Evolutionary conservation across 1,140 invertebrate species (phyloP), one percentile per base, ranked within the genome.

Genomic region (Drosophila subobscura): DNA sequence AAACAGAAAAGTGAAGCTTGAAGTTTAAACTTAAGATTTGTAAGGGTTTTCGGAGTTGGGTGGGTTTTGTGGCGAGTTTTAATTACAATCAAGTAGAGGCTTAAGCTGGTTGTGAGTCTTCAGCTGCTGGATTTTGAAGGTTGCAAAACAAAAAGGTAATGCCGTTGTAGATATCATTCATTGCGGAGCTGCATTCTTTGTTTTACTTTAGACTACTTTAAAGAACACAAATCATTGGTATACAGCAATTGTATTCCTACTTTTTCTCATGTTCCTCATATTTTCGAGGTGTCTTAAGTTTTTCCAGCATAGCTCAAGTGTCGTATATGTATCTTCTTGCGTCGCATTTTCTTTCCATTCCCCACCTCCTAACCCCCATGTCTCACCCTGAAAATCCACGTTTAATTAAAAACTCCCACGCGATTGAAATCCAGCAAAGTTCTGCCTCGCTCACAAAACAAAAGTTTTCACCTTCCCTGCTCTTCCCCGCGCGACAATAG

Each of bases 381-480:
- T 2, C 42, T 12, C 47, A 42, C 7, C 22, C 16, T 20, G 8
- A 37, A 20, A 37, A 42, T 16, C 22, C n/a, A 20, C 40, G 33
- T 74, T 74, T 75, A 73, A 75, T 75, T 75, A 74, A 74, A 74
- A 75, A 59, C 68, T 51, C 54, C 22, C 44, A 54, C 7, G 23
- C 50, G 58, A 66, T 74, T 46, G 37, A 66, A 58, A 66, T 66
- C 47, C 58, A 42, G 40, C 42, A 60, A 56, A 56, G 47, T 74
- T 55, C 27, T 41, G 52, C 22, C 41, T 27, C 29, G 3, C 3
- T 8, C 8, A 33, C 58, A 45, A 74, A 57, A 57, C 25, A 74
- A 74, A 65, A 73, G 47, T 73, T 74, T 53, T 23, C 27, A 27
- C 29, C 37, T 73, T 50, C 52, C 56, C 25, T 16, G 52, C 54